Evolutionary conservation across 2,888 invertebrate genomes (phyloP).

Genomic region (Leptopilina myrica): DNA sequence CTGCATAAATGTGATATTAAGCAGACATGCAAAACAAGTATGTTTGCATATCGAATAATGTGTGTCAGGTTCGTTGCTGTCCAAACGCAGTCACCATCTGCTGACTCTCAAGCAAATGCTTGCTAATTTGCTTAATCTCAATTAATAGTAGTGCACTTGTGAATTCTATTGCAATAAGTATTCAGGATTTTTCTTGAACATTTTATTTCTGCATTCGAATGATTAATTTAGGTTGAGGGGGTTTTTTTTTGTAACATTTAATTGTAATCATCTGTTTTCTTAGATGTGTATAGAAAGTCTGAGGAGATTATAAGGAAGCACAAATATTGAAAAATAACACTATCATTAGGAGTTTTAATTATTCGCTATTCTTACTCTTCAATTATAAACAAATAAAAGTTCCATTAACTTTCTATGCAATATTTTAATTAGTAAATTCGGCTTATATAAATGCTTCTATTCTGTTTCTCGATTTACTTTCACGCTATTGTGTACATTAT

Average conservation of each 20-base stretch:
- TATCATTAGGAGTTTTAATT: background rate
- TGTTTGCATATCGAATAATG: slow-evolving; percentile 33
- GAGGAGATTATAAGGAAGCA: too few relatives aligned
- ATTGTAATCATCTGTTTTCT: background rate
- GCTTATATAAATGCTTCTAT: slow-evolving; percentile 3
- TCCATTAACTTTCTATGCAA: background rate
- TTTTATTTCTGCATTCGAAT: too few relatives aligned
- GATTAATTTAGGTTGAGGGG: too few relatives aligned
- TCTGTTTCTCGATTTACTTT: slow-evolving; percentile 21
- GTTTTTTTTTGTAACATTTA: too few relatives aligned
- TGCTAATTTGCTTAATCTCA: slow-evolving; percentile 49
- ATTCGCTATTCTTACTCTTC: background rate
- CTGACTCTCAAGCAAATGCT: slow-evolving; percentile 57
- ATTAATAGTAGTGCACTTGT: slow-evolving; percentile 12
- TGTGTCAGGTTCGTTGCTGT: slow-evolving; percentile 16
- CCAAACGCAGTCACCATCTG: slow-evolving; percentile 50
- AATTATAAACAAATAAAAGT: background rate
- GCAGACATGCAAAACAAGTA: slow-evolving; percentile 18
- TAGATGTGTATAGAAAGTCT: too few relatives aligned
- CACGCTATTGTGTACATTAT: background rate
- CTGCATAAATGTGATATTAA: slow-evolving; percentile 11
- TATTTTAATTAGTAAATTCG: slow-evolving; percentile 11
- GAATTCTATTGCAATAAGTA: background rate
- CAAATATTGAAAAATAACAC: too few relatives aligned
- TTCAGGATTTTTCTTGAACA: background rate